Base-by-base conservation (phyloP, 2,888 invertebrate species). In the Iphiclides podalirius region DNA sequence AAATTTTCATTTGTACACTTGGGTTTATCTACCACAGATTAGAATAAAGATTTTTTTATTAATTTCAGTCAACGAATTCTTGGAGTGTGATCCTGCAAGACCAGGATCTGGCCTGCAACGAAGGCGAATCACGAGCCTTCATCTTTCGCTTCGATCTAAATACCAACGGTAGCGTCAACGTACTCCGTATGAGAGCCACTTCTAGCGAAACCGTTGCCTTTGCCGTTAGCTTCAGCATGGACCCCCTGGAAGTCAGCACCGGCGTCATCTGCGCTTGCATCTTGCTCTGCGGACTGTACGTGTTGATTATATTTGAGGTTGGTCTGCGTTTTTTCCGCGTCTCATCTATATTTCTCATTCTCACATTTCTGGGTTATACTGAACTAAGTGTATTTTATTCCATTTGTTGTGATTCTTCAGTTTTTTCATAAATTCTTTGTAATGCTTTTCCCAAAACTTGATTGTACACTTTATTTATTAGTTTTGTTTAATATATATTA, bases 241-340 rank as follows among this genome's bases (percentile, higher is more conserved):
- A 92, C 13, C 93, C 94, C 0, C 87, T 94, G 38, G 91, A 93
- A 61, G 71, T 89, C 1, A 86, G 90, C 28, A 90, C 90, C 42
- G 96, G 96, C 0, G 92, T 95, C 2, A 76, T 93, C 0, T 94
- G 93, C 59, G 95, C 95, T 0, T 92, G 93, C 1, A 51, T 93
- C 0, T 90, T 97, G n/a, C 83, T 97, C 0, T 62, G 92, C 2
- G 92, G 93, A 0, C 89, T 97, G 9, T 97, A 97, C 66, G 73
- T 93, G 1, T 77, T 97, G 8, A 95, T 97, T 52, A 94, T 97
- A 59, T 96, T 96, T 84, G 97, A 97, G 89, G 95, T 96, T 67
- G 81, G 81, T 66, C 4, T 31, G 31, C 3, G 3, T 20, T 20
- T 4, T 3, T 20, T 20, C 20, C 6, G 3, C 3, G 20, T 3